Evolutionary conservation across 2,888 invertebrate species (phyloP), one percentile per base, ranked within the genome.

Genomic region (Cantharis nigra): DNA sequence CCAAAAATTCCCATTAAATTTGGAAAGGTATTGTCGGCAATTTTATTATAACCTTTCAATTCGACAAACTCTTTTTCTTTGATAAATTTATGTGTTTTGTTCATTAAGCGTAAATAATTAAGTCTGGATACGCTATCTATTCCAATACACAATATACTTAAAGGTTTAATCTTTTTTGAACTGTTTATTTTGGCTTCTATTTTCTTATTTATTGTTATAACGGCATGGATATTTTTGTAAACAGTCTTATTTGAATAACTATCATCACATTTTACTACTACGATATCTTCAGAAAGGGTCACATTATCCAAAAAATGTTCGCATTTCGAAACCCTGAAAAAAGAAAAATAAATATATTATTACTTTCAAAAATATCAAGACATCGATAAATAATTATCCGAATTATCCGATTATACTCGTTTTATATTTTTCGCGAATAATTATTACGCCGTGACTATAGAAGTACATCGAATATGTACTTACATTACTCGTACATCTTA

Each of bases 21-120:
- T 0, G 97, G 96, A 85, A 95, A 96, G 0, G 97, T 97, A 84
- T 97, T 97, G 85, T 97, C 97, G 9, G 93, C 96, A 79, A 95
- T 92, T 92, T 96, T 91, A 81, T 91, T 91, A 77, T 88, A 88
- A 1, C 86, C 87, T 70, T 81, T 80, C 64, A 87, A 84, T 81
- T 88, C 88, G 13, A 85, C 78, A 84, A 88, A 88, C n/a, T 80
- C 80, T 70, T 83, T 92, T 18, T 92, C 90, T 69, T 92, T 89
- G 49, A 97, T 89, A 85, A 92, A 93, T 14, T 90, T 88, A 1
- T 91, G 89, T 0, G 96, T 96, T 83, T 91, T 90, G 0, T 94
- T 93, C 92, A 97, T 93, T 9, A 94, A 92, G 71, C 95, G 91
- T 18, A 92, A 90, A 75, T 96, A 91, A 85, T 97, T 95, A 64